These are phyloP conservation scores for Sisor rabdophorus DNA, from an alignment of 2,113 vertebrate genomes.

Conservation along the genomic window DNA sequence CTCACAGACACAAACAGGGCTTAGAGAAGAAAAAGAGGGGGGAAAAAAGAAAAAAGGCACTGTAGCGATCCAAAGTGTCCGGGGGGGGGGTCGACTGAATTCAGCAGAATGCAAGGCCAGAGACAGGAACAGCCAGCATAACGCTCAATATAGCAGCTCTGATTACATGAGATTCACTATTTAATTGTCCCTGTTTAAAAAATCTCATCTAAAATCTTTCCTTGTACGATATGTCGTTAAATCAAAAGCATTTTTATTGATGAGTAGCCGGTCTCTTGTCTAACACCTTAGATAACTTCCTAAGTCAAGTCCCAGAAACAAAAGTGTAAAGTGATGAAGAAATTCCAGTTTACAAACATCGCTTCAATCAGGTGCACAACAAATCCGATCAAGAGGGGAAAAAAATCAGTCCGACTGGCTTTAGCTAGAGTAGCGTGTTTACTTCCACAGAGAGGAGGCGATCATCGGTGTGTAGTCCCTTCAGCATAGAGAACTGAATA, in stretches of 20 bases:
- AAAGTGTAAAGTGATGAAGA: slow-evolving; percentile 40
- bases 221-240: not conserved
- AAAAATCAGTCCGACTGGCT: slow-evolving; percentile 22
- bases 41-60: not conserved
- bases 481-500: slow-evolving; percentile 58
- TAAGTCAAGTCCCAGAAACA: slow-evolving; percentile 39
- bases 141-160: not conserved
- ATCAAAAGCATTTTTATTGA: not conserved
- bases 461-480: slow-evolving; percentile 53
- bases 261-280: not conserved
- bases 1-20: not conserved
- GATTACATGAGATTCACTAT: not conserved
- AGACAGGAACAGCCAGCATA: not conserved
- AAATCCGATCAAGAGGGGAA: slow-evolving; percentile 43
- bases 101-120: not conserved
- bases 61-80: not conserved
- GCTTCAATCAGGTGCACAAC: not conserved
- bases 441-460: slow-evolving; percentile 66
- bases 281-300: slow-evolving; percentile 1
- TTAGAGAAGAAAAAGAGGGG: not conserved
- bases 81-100: not conserved
- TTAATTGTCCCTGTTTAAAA: not conserved
- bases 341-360: slow-evolving; percentile 11
- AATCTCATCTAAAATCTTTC: not conserved
- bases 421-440: slow-evolving; percentile 52